Evolutionary conservation across 2,797 vertebrate species (phyloP).

Genomic region (Cyprinella venusta): DNA sequence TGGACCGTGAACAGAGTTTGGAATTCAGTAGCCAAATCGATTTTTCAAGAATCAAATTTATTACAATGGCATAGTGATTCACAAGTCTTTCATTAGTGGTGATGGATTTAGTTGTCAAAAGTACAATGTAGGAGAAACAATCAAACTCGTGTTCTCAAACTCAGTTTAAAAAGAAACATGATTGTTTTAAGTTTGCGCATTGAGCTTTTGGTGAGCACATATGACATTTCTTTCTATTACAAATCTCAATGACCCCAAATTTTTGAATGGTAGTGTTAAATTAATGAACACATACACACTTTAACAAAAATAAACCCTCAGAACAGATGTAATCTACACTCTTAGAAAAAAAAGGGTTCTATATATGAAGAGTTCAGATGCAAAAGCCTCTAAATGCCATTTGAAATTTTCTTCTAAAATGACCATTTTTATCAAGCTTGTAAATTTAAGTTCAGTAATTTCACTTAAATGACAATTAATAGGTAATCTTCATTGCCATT

Average conservation of each 20-base stretch:
- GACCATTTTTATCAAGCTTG: too few species aligned
- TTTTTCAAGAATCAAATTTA: constrained; percentile 15
- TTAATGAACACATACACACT: not conserved
- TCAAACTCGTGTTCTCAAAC: not conserved
- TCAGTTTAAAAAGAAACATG: not conserved
- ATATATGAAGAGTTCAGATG: too few species aligned
- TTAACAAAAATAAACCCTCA: not conserved
- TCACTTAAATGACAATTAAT: too few species aligned
- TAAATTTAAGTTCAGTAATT: too few species aligned
- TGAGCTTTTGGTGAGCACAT: not conserved
- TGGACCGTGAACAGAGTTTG: constrained; percentile 5
- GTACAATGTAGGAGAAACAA: not conserved
- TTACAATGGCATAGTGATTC: not conserved
- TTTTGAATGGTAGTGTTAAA: not conserved
- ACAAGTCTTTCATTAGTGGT: not conserved
- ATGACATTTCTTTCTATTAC: not conserved
- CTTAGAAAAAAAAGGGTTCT: too few species aligned
- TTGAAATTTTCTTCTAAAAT: too few species aligned
- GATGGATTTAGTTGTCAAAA: not conserved
- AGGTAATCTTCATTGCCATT: too few species aligned
- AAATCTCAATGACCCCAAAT: not conserved
- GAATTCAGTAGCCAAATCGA: not conserved
- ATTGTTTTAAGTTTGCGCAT: not conserved
- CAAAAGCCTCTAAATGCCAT: too few species aligned
- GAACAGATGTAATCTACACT: not conserved